Percentiles rank a stretch among this genome's conserved stretches.
These are phyloP conservation scores for Acanthochromis polyacanthus DNA, from an alignment of 2,113 vertebrate genomes.

Conservation along the genomic window DNA sequence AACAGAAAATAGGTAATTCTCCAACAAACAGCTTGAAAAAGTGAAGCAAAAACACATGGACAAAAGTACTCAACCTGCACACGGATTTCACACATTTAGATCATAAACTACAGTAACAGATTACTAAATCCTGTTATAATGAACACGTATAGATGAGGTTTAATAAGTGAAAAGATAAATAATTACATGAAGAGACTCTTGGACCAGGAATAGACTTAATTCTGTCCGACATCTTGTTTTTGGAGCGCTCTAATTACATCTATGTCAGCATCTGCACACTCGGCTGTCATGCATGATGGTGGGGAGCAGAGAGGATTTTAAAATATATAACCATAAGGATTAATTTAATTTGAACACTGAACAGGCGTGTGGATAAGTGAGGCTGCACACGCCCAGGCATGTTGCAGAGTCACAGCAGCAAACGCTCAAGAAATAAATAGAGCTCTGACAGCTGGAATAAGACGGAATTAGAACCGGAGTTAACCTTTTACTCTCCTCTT, in stretches of 20 bases:
- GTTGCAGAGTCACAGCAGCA: slow-evolving; percentile 43
- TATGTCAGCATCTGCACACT: slow-evolving; percentile 26
- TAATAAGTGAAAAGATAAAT: background rate
- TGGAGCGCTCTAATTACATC: slow-evolving; percentile 23
- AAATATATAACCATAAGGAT: slow-evolving; percentile 19
- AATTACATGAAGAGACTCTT: background rate
- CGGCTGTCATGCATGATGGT: slow-evolving; percentile 26
- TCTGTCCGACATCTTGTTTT: slow-evolving; percentile 10
- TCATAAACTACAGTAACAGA: too few species aligned
- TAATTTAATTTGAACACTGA: slow-evolving; percentile 56
- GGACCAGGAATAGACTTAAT: background rate
- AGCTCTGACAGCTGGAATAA: slow-evolving; percentile 62
- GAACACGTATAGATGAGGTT: background rate
- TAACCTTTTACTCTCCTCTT: slow-evolving; percentile 56
- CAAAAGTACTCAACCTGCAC: too few species aligned
- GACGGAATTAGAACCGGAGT: slow-evolving; percentile 61
- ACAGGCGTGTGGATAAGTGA: slow-evolving; percentile 41
- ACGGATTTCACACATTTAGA: too few species aligned
- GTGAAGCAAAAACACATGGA: too few species aligned
- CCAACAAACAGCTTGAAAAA: too few species aligned
- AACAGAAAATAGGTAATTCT: too few species aligned
- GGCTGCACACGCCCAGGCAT: slow-evolving; percentile 11
- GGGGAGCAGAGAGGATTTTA: background rate
- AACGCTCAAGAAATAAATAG: slow-evolving; percentile 56
- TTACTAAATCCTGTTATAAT: background rate